Conservation (phyloP, 2,888 invertebrate genomes). For the Ornithoptera alexandrae region DNA sequence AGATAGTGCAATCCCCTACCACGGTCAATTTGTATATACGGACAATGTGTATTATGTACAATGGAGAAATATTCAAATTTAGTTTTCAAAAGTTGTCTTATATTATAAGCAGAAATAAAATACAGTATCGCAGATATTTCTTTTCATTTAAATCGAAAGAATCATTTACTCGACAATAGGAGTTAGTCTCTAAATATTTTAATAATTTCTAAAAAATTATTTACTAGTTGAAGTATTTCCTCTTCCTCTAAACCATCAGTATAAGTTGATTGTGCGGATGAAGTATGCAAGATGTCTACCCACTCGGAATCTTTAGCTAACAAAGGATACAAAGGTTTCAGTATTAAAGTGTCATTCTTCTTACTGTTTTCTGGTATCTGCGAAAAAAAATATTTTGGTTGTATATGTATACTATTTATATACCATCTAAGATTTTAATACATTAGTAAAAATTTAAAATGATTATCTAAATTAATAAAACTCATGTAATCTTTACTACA, state of each 20-base stretch:
- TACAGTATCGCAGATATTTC: neutral
- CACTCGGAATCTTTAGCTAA: conserved; percentile 75
- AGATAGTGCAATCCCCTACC: too few relatives aligned
- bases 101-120: too few relatives aligned
- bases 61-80: too few relatives aligned
- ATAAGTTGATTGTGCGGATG: conserved; percentile 36
- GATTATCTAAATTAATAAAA: too few relatives aligned
- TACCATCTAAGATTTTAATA: neutral
- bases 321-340: conserved; percentile 53
- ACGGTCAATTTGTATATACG: too few relatives aligned
- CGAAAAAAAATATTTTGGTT: conserved; percentile 9
- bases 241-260: conserved; percentile 50
- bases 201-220: neutral
- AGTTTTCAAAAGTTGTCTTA: too few relatives aligned
- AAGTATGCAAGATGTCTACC: conserved; percentile 60
- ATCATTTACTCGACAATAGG: neutral
- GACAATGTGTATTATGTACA: too few relatives aligned
- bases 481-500: too few relatives aligned
- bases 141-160: neutral
- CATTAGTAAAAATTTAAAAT: too few relatives aligned
- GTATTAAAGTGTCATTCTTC: conserved; percentile 20
- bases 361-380: conserved; percentile 27
- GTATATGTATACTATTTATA: neutral
- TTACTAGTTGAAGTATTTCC: conserved; percentile 64
- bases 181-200: neutral